Base-by-base conservation (phyloP, 2,888 invertebrate species). In the Mesochorus sp. region DNA sequence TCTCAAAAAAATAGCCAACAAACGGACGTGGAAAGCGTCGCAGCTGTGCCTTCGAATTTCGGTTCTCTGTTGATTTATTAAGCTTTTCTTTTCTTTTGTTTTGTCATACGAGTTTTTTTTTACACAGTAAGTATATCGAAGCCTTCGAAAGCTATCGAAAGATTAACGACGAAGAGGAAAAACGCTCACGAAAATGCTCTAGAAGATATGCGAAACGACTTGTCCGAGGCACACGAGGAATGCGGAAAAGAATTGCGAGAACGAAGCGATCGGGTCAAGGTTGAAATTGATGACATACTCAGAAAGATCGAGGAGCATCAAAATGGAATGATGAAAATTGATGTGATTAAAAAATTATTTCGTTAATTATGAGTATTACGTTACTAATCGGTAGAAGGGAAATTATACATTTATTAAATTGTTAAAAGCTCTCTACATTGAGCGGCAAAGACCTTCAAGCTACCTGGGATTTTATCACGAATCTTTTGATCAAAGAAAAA, bases 81-180 rank as follows among this genome's bases (percentile, higher is more conserved):
- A 4, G 3, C 6, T 31, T 31, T 31, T 31, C 6, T 31, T 31
- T 31, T 31, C 6, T 31, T 31, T 31, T 31, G 3, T 31, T 8
- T 24, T 14, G 10, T 28, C 21, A 14, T 24, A 5, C 6, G 10
- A 26, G 12, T 66, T 1, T n/a, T 8, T 47, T 49, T 3, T 19
- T 49, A 47, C 42, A 17, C 47, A 82, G 82, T 68, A 3, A 17
- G 79, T 26, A 21, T 80, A 19, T 82, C 84, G 4, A 84, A 81
- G 47, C 82, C 83, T 6, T 84, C 83, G 1, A 53, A 51, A 12
- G 76, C 70, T 1, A 37, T 83, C 14, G 61, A 82, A 4, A 78
- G 74, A 55, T 59, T 82, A n/a, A 14, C 81, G 19, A 19, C 21
- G 3, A 68, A 70, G 14, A 80, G 70, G 44, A 82, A 79, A 42